Conservation (phyloP, 2,113 vertebrate species). For the Scatophagus argus region DNA sequence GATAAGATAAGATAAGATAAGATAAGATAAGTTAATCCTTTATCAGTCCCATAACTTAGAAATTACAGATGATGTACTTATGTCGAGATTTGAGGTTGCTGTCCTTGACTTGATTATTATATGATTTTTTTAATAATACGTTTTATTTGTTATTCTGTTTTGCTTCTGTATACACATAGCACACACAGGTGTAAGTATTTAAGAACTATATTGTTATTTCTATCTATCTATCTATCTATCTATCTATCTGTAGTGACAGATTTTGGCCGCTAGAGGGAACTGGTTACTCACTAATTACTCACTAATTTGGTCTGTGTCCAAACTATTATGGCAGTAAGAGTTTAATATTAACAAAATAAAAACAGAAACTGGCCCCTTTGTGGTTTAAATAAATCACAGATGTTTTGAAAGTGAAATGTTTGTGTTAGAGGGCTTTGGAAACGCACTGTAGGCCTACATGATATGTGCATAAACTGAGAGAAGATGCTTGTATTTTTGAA, state of each 20-base stretch:
- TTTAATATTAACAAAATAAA: background rate
- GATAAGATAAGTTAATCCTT: too few species aligned
- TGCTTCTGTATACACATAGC: too few species aligned
- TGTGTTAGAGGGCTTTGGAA: background rate
- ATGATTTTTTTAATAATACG: too few species aligned
- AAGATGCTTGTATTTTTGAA: background rate
- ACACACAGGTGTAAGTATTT: too few species aligned
- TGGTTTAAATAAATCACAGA: background rate
- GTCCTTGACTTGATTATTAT: too few species aligned
- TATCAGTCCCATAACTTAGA: too few species aligned
- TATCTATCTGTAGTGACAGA: background rate
- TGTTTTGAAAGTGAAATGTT: background rate
- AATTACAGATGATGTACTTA: too few species aligned
- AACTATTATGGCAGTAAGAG: background rate
- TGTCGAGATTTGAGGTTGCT: too few species aligned
- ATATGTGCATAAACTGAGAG: background rate
- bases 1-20: too few species aligned
- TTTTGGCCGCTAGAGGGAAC: constrained; percentile 47
- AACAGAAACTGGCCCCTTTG: background rate
- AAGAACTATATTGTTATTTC: too few species aligned
- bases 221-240: too few species aligned
- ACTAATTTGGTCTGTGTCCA: background rate
- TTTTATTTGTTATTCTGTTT: too few species aligned
- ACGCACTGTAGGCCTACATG: background rate
- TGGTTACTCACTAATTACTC: background rate